phyloP scores from a whole-genome alignment of 1,140 invertebrate genomes.

The Conopomorpha cramerella region DNA sequence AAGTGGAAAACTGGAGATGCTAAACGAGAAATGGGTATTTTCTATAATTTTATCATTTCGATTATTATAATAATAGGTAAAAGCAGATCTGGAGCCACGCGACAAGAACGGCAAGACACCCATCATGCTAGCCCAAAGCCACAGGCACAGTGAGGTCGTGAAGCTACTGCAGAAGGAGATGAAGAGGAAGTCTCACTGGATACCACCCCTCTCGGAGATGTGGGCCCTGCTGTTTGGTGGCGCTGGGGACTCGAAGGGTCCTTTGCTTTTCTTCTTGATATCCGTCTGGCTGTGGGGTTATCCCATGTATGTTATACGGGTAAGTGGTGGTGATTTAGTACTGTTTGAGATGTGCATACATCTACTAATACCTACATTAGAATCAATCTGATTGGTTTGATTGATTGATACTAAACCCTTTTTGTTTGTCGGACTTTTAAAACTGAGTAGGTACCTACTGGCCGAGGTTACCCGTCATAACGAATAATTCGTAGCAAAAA shows the following conservation, averaged over 20 bases:
- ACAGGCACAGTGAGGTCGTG: constrained; percentile 83
- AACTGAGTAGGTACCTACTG: no score
- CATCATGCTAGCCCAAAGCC: constrained; percentile 83
- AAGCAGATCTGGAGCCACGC: constrained; percentile 80
- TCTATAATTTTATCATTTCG: constrained; percentile 23
- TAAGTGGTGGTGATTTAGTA: constrained; percentile 36
- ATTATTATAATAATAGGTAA: no score
- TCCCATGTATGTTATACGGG: constrained; percentile 88
- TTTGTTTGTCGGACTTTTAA: no score
- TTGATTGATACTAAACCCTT: no score
- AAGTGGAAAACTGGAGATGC: no score
- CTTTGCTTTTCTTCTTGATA: constrained; percentile 81
- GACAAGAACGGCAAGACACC: constrained; percentile 94
- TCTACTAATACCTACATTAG: no score
- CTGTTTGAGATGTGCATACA: no score
- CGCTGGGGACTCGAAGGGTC: constrained; percentile 86
- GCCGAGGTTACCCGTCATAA: no score
- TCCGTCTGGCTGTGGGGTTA: constrained; percentile 90
- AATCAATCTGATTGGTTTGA: no score
- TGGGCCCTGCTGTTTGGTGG: constrained; percentile 91
- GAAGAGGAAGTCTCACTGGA: constrained; percentile 79
- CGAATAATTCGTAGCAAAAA: no score
- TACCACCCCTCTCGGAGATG: constrained; percentile 83
- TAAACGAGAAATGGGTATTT: not conserved
- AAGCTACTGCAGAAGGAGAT: constrained; percentile 79